Conservation (phyloP, 2,888 invertebrate species). For the Epistrophella euchroma region DNA sequence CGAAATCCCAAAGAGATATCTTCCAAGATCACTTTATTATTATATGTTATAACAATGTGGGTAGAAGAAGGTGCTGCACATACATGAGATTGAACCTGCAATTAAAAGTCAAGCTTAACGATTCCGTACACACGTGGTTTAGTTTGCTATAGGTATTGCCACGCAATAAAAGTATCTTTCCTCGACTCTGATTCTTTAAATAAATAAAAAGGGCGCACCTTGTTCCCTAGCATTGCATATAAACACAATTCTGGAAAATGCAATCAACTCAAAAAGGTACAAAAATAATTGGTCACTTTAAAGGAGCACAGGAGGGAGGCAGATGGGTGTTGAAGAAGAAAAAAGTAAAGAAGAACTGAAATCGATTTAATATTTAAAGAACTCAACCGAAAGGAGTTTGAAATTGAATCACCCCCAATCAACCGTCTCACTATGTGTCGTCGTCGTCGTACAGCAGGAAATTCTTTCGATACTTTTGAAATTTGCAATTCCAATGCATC, state of each 20-base stretch:
- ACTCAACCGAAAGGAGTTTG: slow-evolving; percentile 46
- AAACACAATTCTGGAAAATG: slow-evolving; percentile 36
- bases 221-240: slow-evolving; percentile 14
- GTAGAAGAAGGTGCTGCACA: slow-evolving; percentile 48
- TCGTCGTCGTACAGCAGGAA: slow-evolving; percentile 2
- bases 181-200: not conserved
- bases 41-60: slow-evolving; percentile 50
- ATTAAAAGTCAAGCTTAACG: slow-evolving; percentile 60
- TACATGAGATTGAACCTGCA: slow-evolving; percentile 42
- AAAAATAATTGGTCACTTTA: slow-evolving; percentile 64
- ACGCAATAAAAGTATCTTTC: not conserved
- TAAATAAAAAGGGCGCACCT: slow-evolving; percentile 50
- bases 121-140: slow-evolving; percentile 23
- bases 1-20: slow-evolving; percentile 29
- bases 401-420: slow-evolving; percentile 39
- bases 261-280: slow-evolving; percentile 54
- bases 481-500: slow-evolving; percentile 73
- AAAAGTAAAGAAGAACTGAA: slow-evolving; percentile 20
- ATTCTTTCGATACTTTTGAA: slow-evolving; percentile 64
- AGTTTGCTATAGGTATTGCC: too few relatives aligned
- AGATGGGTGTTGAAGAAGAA: not conserved
- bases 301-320: not conserved
- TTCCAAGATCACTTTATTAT: slow-evolving; percentile 61
- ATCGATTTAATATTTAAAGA: slow-evolving; percentile 55
- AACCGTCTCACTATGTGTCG: not conserved